These are phyloP conservation scores for Aplodontia rufa DNA, from an alignment of 2,113 vertebrate genomes.

Conservation along the genomic window DNA sequence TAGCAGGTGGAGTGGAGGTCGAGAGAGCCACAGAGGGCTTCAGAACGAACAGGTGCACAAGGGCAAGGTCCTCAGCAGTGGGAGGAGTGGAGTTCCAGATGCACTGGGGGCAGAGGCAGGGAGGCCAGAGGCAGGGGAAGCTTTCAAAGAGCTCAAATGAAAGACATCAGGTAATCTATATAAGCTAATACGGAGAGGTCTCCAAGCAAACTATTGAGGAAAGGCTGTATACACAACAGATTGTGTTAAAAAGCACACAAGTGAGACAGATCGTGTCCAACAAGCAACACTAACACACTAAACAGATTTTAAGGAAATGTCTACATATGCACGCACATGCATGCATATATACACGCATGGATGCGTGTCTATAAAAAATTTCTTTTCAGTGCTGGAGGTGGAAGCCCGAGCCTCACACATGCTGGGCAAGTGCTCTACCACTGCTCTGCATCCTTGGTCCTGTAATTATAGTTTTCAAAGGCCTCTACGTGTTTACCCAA, in stretches of 20 bases:
- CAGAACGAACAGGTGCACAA: background rate
- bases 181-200: background rate
- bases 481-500: background rate
- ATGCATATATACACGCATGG: too few species aligned
- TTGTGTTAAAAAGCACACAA: background rate
- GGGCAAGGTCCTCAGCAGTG: rapidly evolving
- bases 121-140: background rate
- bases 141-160: background rate
- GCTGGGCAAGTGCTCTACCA: background rate
- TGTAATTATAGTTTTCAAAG: background rate
- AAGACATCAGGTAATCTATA: background rate
- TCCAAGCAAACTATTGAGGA: background rate
- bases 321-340: too few species aligned
- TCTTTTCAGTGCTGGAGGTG: background rate
- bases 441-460: too few species aligned
- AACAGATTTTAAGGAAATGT: background rate
- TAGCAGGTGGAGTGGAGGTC: background rate
- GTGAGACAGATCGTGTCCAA: background rate
- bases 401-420: background rate
- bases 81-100: background rate
- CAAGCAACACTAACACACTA: background rate
- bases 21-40: background rate
- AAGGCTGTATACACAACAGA: background rate
- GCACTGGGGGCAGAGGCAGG: background rate
- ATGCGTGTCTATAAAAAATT: too few species aligned